Percentiles rank a stretch among this genome's conserved stretches.
Conservation (phyloP, 2,888 invertebrate species). For the Zaprionus obscuricornis region DNA sequence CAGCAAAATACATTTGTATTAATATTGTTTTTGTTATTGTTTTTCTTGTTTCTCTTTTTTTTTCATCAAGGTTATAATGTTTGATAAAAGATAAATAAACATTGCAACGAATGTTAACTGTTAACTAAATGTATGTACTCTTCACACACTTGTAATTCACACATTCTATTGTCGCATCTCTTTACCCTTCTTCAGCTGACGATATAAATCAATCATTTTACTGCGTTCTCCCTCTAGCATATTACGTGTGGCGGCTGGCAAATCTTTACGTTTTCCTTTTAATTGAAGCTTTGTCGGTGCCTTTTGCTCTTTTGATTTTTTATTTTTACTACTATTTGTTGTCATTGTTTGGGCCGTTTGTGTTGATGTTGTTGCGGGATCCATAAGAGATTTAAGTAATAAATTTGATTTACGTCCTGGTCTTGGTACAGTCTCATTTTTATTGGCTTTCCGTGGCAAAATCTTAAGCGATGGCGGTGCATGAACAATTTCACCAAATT, state of each 20-base stretch:
- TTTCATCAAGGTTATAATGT: slow-evolving; percentile 26
- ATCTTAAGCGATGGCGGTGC: slow-evolving; percentile 88
- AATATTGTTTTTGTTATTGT: no score
- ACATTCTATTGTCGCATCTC: slow-evolving; percentile 61
- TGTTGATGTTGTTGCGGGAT: slow-evolving; percentile 35
- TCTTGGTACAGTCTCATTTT: slow-evolving; percentile 82
- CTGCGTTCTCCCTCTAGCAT: slow-evolving; percentile 86
- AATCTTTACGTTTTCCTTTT: slow-evolving; percentile 86
- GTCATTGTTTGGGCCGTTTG: neutral
- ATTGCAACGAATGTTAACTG: slow-evolving; percentile 36
- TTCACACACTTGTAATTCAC: no score
- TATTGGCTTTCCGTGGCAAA: slow-evolving; percentile 84
- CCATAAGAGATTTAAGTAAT: slow-evolving; percentile 85
- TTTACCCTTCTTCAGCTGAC: slow-evolving; percentile 85
- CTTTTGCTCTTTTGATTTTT: slow-evolving; percentile 19
- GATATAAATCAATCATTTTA: slow-evolving; percentile 86
- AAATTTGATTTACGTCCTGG: slow-evolving; percentile 78
- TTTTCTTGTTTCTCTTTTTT: slow-evolving; percentile 9
- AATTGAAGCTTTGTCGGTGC: slow-evolving; percentile 78
- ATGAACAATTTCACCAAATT: slow-evolving; percentile 90
- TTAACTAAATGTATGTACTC: no score
- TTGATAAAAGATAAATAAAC: slow-evolving; percentile 37
- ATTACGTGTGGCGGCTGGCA: slow-evolving; percentile 85
- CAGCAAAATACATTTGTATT: slow-evolving; percentile 23
- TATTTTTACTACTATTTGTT: no score